Conservation (phyloP, 2,113 vertebrate genomes). For the Electrona antarctica region DNA sequence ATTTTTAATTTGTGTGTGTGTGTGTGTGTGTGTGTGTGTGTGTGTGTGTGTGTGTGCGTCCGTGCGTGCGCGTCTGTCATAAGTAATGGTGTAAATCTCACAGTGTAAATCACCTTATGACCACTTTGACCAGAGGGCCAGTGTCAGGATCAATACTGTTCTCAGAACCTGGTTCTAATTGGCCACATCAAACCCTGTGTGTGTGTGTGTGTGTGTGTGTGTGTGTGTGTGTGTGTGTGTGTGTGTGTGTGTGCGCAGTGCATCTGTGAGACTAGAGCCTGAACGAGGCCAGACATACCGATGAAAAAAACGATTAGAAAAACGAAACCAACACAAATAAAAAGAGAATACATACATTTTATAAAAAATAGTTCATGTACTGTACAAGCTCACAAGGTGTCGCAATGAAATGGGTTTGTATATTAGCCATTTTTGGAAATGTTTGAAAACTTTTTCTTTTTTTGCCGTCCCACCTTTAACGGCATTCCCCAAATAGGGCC, state of each 20-base stretch:
- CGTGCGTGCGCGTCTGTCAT: constrained; percentile 17
- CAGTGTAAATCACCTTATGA: constrained; percentile 70
- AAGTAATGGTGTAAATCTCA: constrained; percentile 70
- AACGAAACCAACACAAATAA: no score
- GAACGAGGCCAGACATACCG: no score
- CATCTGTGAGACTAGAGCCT: background rate
- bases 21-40: constrained; percentile 2
- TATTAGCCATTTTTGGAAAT: no score
- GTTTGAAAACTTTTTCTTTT: no score
- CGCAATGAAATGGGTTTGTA: no score
- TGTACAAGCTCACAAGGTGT: no score
- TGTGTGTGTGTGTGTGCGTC: background rate
- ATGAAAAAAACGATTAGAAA: no score
- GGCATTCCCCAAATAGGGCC: no score
- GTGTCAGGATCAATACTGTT: constrained; percentile 74
- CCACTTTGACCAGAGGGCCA: constrained; percentile 67
- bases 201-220: constrained; percentile 8
- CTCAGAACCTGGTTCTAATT: constrained; percentile 69
- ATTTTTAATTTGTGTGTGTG: constrained; percentile 36
- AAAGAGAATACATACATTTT: no score
- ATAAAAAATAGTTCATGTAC: no score
- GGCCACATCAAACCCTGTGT: constrained; percentile 55
- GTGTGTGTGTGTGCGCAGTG: background rate
- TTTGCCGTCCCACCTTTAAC: no score
- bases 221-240: no score